Evolutionary conservation across 2,797 vertebrate species (phyloP), one percentile per base, ranked within the genome.

Genomic region (Trachops cirrhosus): DNA sequence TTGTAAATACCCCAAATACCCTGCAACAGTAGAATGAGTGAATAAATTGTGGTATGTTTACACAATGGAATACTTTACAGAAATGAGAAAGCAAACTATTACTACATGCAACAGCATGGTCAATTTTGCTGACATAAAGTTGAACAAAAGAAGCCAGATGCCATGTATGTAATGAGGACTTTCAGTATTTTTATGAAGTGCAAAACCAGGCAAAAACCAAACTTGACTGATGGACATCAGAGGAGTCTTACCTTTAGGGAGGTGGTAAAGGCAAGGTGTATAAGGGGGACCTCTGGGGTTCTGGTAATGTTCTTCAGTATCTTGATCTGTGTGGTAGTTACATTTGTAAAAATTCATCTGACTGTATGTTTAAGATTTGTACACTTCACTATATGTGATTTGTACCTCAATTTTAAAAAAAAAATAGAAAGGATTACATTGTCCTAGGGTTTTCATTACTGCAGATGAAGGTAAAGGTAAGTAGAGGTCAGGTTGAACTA

Each of bases 81-180:
- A 94, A 94, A 67, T 90, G 64, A 67, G n/a, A 67, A 68, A 86
- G 84, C 34, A 62, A 37, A 74, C 44, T 71, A 32, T 37, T 57
- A 59, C 18, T 64, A 29, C 18, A 11, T 87, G 82, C 54, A 80
- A 11, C 59, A 34, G 4, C 4, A 34, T 57, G n/a, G 15, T 26
- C 24, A 80, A 68, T 91, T 91, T 94, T 9, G 10, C 86, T 62
- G 34, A 57, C 52, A 19, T 71, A 50, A 41, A 59, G 37, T 87
- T 94, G 48, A 84, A 68, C 86, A 83, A 71, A 79, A 86, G 64
- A 92, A 97, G n/a, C 82, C 70, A 87, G 57, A 78, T 26, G n/a
- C 32, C 80, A 83, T 34, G 80, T 83, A 46, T 83, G 32, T 80
- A 16, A 75, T 91, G 59, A 85, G 29, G 78, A 39, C 34, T 44